Conservation (phyloP, 1,140 invertebrate genomes). For the Luehdorfia chinensis region DNA sequence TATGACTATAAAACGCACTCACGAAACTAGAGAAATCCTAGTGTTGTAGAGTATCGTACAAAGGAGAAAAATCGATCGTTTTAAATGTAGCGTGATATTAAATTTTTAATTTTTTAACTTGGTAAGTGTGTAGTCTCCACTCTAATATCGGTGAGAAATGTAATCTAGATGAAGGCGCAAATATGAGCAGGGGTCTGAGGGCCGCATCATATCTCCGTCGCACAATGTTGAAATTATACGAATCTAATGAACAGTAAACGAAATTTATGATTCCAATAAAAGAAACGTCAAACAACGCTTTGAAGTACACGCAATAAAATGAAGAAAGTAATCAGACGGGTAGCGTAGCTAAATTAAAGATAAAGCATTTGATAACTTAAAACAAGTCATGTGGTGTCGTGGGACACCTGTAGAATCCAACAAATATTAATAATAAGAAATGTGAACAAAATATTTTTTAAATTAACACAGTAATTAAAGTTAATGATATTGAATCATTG, state of each 20-base stretch:
- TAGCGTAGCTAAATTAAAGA: too few relatives aligned
- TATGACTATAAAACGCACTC: too few relatives aligned
- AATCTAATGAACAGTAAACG: not conserved
- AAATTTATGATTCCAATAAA: not conserved
- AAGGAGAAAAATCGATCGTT: too few relatives aligned
- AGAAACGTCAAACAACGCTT: not conserved
- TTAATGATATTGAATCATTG: too few relatives aligned
- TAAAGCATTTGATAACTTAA: too few relatives aligned
- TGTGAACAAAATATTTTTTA: not conserved
- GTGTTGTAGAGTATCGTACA: too few relatives aligned
- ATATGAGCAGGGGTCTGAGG: not conserved
- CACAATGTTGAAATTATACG: not conserved
- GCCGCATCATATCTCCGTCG: not conserved
- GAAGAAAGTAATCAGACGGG: too few relatives aligned
- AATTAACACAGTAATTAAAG: not conserved
- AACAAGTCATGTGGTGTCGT: not conserved
- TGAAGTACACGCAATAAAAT: not conserved
- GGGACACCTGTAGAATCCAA: too few relatives aligned
- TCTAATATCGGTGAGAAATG: not conserved
- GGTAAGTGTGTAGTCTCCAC: not conserved
- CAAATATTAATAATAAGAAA: not conserved
- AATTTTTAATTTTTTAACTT: too few relatives aligned
- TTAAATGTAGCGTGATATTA: too few relatives aligned
- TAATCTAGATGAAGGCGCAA: slow-evolving; percentile 1
- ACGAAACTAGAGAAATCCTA: too few relatives aligned